phyloP scores from a whole-genome alignment of 2,113 vertebrate species.

The Solenodon paradoxus region DNA sequence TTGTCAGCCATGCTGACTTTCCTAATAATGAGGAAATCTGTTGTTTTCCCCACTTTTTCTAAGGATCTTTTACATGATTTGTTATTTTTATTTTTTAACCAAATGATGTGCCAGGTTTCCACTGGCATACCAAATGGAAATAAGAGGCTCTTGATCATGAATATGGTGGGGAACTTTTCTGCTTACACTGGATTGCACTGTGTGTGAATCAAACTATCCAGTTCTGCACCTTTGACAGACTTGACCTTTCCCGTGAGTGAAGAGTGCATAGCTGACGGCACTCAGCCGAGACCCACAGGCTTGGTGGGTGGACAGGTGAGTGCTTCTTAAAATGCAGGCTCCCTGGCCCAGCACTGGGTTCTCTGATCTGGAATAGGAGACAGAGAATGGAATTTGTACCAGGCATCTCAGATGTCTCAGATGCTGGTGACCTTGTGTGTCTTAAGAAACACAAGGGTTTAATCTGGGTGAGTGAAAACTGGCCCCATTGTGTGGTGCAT shows the following conservation, averaged over 20 bases:
- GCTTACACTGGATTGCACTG: background rate
- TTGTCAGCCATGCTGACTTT: background rate
- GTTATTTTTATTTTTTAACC: no score
- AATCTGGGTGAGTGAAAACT: background rate
- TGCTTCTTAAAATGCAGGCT: background rate
- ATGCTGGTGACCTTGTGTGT: background rate
- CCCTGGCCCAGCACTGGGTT: background rate
- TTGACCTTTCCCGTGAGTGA: background rate
- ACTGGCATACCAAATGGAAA: background rate
- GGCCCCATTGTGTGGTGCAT: background rate
- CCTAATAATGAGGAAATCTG: background rate
- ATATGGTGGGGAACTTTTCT: background rate
- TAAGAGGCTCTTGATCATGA: background rate
- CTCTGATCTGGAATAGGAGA: background rate
- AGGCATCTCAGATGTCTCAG: background rate
- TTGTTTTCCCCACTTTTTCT: background rate
- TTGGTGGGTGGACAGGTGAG: fast-evolving
- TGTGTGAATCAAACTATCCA: conserved; percentile 37
- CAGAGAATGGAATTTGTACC: background rate
- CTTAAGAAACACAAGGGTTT: background rate
- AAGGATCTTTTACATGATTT: background rate
- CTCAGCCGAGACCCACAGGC: background rate
- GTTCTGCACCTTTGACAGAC: background rate
- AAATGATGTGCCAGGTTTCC: background rate
- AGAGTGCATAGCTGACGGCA: no score